Conservation (phyloP, 2,888 invertebrate genomes). For the Calameuta filiformis region DNA sequence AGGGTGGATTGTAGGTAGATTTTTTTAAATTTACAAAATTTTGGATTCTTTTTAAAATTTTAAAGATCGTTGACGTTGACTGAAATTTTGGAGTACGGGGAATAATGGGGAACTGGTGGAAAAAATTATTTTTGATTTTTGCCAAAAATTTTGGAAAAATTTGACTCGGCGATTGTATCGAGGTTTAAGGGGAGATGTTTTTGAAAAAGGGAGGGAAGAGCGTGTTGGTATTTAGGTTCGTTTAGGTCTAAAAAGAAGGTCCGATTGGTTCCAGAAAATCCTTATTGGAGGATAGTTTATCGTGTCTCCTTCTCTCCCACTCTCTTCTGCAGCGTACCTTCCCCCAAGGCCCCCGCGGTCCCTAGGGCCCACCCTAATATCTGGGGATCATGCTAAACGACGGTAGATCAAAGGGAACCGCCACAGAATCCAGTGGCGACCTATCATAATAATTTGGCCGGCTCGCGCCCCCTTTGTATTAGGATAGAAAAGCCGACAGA, state of each 20-base stretch:
- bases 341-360: neutral
- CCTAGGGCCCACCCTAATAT: conserved; percentile 45
- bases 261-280: conserved; percentile 16
- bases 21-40: neutral
- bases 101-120: neutral
- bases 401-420: conserved; percentile 62
- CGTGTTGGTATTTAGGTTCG: conserved; percentile 1
- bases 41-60: neutral
- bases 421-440: conserved; percentile 63
- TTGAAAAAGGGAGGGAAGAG: neutral
- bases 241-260: neutral
- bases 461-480: conserved; percentile 65
- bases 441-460: conserved; percentile 66
- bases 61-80: neutral
- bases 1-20: neutral
- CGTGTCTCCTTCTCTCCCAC: conserved; percentile 27
- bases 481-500: conserved; percentile 61
- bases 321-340: neutral
- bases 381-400: conserved; percentile 64
- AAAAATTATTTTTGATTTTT: neutral
- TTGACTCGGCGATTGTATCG: neutral
- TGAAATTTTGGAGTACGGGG: neutral
- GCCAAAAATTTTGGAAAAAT: neutral
- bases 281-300: conserved; percentile 51
- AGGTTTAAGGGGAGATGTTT: neutral